A percentile compares a stretch with the other conserved stretches of the same genome.
phyloP scores from a whole-genome alignment of 2,113 vertebrate species.

The Speoplatyrhinus poulsoni region DNA sequence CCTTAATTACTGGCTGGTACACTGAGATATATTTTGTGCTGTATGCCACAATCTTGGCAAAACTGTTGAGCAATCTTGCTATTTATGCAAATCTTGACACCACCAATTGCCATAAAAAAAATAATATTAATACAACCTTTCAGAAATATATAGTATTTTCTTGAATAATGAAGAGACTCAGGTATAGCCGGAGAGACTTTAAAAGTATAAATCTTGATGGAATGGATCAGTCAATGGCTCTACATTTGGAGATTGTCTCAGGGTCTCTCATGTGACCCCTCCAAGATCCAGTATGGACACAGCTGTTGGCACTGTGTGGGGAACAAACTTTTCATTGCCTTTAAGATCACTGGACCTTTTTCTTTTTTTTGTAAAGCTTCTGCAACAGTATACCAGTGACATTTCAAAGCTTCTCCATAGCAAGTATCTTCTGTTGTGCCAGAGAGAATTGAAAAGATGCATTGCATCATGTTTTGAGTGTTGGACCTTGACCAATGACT shows the following conservation, averaged over 20 bases:
- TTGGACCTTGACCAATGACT: constrained; percentile 19
- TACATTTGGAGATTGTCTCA: constrained; percentile 54
- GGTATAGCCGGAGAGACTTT: neutral
- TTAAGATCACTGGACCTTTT: constrained; percentile 53
- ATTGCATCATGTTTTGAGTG: constrained; percentile 52
- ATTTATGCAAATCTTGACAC: neutral
- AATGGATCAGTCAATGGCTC: constrained; percentile 38
- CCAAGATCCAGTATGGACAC: constrained; percentile 54
- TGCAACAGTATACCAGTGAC: constrained; percentile 69
- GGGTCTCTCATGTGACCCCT: constrained; percentile 38
- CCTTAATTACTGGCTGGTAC: constrained; percentile 5
- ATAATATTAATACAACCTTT: too few species aligned
- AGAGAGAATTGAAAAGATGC: constrained; percentile 37
- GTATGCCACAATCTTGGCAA: constrained; percentile 8
- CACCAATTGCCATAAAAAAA: neutral
- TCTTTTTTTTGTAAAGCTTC: constrained; percentile 59
- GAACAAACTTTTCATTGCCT: constrained; percentile 62
- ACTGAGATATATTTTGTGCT: neutral
- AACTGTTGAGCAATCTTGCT: neutral
- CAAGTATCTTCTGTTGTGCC: constrained; percentile 40
- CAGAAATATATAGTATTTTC: too few species aligned
- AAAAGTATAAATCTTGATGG: constrained; percentile 21
- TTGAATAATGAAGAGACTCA: too few species aligned
- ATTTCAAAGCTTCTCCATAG: constrained; percentile 55
- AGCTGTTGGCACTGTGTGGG: constrained; percentile 62